Evolutionary conservation across 2,797 vertebrate genomes (phyloP), one percentile per base, ranked within the genome.

Genomic region (Diplodus puntazzo): DNA sequence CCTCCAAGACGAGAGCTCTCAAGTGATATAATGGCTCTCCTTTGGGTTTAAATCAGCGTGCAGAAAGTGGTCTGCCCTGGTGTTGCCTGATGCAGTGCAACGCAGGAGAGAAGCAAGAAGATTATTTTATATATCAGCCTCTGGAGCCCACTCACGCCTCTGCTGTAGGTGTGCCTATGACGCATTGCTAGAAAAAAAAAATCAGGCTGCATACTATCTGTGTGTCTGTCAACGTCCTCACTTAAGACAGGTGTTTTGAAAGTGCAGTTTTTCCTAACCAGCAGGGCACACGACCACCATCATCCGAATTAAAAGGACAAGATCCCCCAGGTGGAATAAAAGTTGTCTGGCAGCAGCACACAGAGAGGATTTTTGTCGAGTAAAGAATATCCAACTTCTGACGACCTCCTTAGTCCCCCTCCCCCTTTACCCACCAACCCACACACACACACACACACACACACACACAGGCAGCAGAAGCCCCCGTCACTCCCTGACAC

Each of bases 161-260:
- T 92, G 87, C 89, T 80, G 84, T 85, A 90, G 83, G 87, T 87
- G 87, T 81, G 87, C 66, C 72, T 48, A 0, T 90, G 88, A 89
- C 72, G 81, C 90, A 90, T 69, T 69, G 58, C 12, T 73, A 34
- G 34, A 4, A 27, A 27, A 63, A 71, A 84, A 85, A 84, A 79
- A 62, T 73, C 50, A 79, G 46, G 66, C 73, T 71, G 69, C 67
- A 77, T 34, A 71, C 60, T 75, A 65, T 73, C 58, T 45, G 46
- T 50, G 9, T 68, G 54, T 25, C 52, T 30, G 61, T 82, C 39
- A 46, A 0, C 46, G n/a, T 43, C 71, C 58, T 59, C 49, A 46
- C 62, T 39, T 46, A 12, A 14, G 17, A 71, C 57, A 64, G 50
- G 48, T 52, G 21, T 68, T 60, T 75, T 42, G 30, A 70, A 68